phyloP scores from a whole-genome alignment of 2,113 vertebrate species.

The Peromyscus maniculatus region DNA sequence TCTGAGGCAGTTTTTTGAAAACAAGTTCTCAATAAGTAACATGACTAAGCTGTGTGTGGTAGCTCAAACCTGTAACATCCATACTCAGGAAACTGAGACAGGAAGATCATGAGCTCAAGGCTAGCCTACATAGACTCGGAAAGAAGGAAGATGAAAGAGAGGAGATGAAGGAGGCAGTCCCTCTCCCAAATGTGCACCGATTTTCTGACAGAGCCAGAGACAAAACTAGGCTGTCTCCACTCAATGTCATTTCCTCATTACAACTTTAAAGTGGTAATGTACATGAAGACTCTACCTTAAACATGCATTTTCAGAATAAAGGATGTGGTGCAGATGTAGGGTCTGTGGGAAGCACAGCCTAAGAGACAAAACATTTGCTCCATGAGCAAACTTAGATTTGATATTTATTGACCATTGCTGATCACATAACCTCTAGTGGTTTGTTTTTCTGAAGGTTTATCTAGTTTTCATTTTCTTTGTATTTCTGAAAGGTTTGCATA shows the following conservation, averaged over 20 bases:
- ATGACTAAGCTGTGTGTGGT: neutral
- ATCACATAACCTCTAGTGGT: neutral
- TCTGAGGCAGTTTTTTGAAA: neutral
- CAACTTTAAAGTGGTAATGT: neutral
- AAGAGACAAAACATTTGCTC: neutral
- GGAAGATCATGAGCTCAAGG: neutral
- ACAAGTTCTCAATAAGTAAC: slow-evolving; percentile 18
- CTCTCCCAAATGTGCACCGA: neutral
- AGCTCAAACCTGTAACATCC: neutral
- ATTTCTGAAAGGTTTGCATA: neutral
- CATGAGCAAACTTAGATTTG: neutral
- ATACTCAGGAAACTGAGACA: neutral
- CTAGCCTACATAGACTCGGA: neutral
- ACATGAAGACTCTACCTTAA: neutral
- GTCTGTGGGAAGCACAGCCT: neutral
- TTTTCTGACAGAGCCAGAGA: slow-evolving; percentile 29
- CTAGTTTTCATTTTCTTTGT: slow-evolving; percentile 11
- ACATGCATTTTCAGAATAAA: neutral
- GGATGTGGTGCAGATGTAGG: neutral
- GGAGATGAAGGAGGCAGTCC: neutral
- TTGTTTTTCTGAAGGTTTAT: slow-evolving; percentile 49
- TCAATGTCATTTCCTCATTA: neutral
- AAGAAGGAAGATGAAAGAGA: neutral
- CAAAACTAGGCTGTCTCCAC: neutral
- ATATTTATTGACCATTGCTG: neutral